Base-by-base conservation (phyloP, 2,113 vertebrate genomes). In the Cephalopholis sonnerati region DNA sequence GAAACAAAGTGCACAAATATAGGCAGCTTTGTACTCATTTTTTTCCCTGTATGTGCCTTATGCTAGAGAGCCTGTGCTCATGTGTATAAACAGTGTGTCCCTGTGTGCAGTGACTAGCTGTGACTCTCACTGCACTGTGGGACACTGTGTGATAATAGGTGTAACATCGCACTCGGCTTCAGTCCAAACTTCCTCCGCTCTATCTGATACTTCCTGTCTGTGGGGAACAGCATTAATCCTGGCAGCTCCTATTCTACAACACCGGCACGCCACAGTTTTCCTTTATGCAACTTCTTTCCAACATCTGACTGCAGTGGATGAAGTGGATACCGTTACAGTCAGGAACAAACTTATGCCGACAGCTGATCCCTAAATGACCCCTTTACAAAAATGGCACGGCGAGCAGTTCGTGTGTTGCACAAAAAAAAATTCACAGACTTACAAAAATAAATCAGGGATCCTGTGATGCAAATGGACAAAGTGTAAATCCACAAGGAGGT, bases 91-190 rank as follows among this genome's bases (percentile, higher is more conserved):
- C n/a, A 18, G 70, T 36, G 67, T 75, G 46, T 72, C 15, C 64
- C 44, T 72, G 61, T 71, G 69, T 76, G 64, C 58, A 44, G 71
- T 6, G 77, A 69, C 46, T 44, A 16, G 48, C 68, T 82, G 77
- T 39, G 79, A 81, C 63, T 78, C 24, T 70, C 24, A 20, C 63
- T 53, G 67, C 3, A 55, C 58, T 51, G 36, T 54, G 83, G 79
- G 75, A 83, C 80, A 73, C 36, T 24, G 8, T 57, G 84, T 78
- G 77, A 87, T 92, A 87, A 88, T 89, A 89, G 67, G 83, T 88
- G 88, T 22, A 79, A 91, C 77, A 86, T 92, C 79, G 81, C 81
- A 74, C 75, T 74, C 27, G 0, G 54, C 82, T 72, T 74, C 61
- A 36, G 51, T 83, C 67, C 73, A 77, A 67, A 86, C 81, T 72